Evolutionary conservation across 2,113 vertebrate species (phyloP), one percentile per base, ranked within the genome.

Genomic region (Pelecanoides urinatrix): DNA sequence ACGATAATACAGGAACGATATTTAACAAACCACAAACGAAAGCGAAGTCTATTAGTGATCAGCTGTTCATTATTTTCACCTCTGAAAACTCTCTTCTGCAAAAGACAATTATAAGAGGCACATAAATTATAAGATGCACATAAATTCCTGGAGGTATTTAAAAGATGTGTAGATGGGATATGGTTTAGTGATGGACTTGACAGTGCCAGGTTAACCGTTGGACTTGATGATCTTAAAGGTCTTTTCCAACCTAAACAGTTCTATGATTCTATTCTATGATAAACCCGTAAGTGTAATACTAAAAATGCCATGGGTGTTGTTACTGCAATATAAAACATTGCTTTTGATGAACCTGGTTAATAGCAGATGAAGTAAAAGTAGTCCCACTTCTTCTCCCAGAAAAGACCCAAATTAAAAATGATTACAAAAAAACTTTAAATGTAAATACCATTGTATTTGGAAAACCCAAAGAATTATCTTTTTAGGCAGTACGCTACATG

Each of bases 271-370:
- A 38, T 38, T 38, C 29, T 65, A 32, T 44, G 40, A 65, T 30
- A 67, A 50, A 50, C 23, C 73, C 0, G 0, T 36, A 76, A 36
- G 21, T 13, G 20, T 10, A 59, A 75, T 7, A 52, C 7, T 56
- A 65, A 85, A 85, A 88, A 72, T 20, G 40, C 34, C 58, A 63
- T 0, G 1, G 11, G n/a, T 53, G 6, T 2, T 58, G 47, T n/a
- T 62, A 38, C 20, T 85, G 66, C n/a, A 87, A 29, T 22, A 52
- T 30, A 50, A 58, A 92, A 11, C 18, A 30, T 5, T 38, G 29
- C 12, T 78, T 82, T 73, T 40, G 84, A 83, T 7, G 3, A 55
- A 79, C 62, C 0, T 76, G 38, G 40, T 52, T 77, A 87, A 78
- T 7, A 93, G 44, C 10, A 86, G n/a, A 59, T 47, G n/a, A 63